These are phyloP conservation scores for Poecile atricapillus DNA, from an alignment of 2,113 vertebrate species.

Conservation along the genomic window DNA sequence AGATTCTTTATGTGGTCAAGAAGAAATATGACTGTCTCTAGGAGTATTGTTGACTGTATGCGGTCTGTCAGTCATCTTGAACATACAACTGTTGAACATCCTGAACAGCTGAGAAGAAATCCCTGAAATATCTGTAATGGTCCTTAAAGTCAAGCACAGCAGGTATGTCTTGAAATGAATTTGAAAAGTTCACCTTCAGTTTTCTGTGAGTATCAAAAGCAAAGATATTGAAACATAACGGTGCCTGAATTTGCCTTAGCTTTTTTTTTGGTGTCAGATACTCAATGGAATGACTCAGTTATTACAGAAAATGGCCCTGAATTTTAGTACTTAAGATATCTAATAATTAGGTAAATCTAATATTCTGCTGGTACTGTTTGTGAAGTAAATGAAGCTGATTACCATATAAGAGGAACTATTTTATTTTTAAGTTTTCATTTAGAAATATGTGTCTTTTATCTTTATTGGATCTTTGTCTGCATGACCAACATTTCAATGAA, in stretches of 20 bases:
- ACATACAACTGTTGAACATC: neutral
- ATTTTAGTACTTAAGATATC: neutral
- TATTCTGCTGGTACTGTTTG: neutral
- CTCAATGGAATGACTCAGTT: neutral
- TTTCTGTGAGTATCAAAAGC: neutral
- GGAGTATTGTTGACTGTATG: neutral
- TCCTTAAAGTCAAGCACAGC: neutral
- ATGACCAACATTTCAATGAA: neutral
- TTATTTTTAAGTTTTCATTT: neutral
- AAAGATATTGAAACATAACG: neutral
- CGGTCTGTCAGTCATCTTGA: neutral
- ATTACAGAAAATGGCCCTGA: neutral
- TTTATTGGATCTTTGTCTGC: neutral
- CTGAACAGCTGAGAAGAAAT: neutral
- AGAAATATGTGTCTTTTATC: neutral
- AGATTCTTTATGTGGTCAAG: neutral
- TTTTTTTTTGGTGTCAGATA: neutral
- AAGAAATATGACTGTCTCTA: neutral
- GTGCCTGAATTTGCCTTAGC: neutral
- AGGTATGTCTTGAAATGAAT: neutral
- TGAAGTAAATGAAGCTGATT: neutral
- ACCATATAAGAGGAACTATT: neutral
- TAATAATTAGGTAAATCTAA: neutral
- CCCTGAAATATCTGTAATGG: neutral
- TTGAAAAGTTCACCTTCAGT: neutral